A percentile compares a stretch with the other conserved stretches of the same genome.
Conservation (phyloP, 1,140 invertebrate species). For the Contarinia nasturtii region DNA sequence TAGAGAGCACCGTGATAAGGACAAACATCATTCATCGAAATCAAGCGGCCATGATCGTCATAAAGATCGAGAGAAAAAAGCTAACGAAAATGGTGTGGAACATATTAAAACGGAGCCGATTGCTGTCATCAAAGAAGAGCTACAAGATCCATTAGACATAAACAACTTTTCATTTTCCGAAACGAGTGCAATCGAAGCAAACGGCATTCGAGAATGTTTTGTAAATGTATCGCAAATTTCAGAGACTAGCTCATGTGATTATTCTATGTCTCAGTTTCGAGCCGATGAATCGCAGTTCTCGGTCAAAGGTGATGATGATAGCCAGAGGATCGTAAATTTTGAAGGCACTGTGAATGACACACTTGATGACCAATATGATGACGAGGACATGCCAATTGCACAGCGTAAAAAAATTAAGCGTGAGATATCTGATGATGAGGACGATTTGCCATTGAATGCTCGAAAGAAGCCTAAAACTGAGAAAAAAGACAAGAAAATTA, state of each 20-base stretch:
- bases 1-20: slow-evolving; percentile 31
- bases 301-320: slow-evolving; percentile 1
- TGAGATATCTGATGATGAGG: slow-evolving; percentile 31
- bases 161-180: slow-evolving; percentile 14
- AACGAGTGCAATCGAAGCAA: slow-evolving; percentile 5
- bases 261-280: slow-evolving; percentile 40
- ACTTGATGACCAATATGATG: slow-evolving; percentile 29
- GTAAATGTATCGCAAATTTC: slow-evolving; percentile 20
- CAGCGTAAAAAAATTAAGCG: slow-evolving; percentile 13
- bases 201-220: slow-evolving; percentile 12
- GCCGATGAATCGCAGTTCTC: slow-evolving; percentile 25
- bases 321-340: slow-evolving; percentile 6
- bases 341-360: slow-evolving; percentile 20
- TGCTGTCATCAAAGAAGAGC: neutral
- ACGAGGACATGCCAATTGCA: slow-evolving; percentile 59
- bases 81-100: neutral
- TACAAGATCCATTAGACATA: slow-evolving; percentile 13
- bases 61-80: slow-evolving; percentile 9
- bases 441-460: slow-evolving; percentile 43
- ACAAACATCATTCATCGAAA: slow-evolving; percentile 14
- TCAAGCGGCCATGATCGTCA: slow-evolving; percentile 22
- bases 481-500: slow-evolving; percentile 34
- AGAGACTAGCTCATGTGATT: slow-evolving; percentile 41
- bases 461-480: slow-evolving; percentile 53
- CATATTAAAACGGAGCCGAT: neutral